Conservation (phyloP, 2,113 vertebrate species). For the Aldabrachelys gigantea region DNA sequence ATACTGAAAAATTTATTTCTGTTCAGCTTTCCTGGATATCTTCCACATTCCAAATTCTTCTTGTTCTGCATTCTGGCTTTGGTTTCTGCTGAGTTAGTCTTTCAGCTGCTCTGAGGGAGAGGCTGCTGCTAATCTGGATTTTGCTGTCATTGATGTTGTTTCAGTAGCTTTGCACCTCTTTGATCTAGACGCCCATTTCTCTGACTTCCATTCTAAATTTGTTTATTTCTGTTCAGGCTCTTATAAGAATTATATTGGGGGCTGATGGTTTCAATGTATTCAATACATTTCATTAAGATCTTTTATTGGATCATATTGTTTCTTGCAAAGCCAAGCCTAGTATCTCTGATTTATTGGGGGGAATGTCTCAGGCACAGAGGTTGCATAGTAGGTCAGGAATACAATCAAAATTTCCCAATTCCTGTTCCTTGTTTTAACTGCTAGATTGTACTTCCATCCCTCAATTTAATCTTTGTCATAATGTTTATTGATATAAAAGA, state of each 20-base stretch:
- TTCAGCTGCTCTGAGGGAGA: neutral
- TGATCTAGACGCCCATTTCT: neutral
- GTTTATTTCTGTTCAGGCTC: neutral
- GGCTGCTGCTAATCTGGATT: neutral
- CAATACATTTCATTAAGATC: neutral
- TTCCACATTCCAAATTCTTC: conserved; percentile 59
- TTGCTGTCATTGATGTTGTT: neutral
- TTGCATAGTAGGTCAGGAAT: neutral
- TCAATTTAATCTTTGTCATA: no score
- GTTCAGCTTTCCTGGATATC: conserved; percentile 59
- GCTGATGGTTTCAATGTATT: neutral
- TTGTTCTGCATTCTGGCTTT: conserved; percentile 13
- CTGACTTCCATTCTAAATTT: neutral
- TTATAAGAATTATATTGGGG: neutral
- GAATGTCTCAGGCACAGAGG: neutral
- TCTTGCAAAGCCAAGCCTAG: neutral
- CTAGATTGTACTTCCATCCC: neutral
- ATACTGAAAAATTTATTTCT: conserved; percentile 59
- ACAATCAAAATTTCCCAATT: neutral
- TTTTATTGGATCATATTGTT: neutral
- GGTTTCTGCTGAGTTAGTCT: conserved; percentile 11
- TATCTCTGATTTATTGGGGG: neutral
- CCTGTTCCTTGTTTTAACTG: neutral
- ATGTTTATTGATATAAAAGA: neutral
- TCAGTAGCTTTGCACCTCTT: neutral